Evolutionary conservation across 2,113 vertebrate species (phyloP).

Genomic region (Austrofundulus limnaeus): DNA sequence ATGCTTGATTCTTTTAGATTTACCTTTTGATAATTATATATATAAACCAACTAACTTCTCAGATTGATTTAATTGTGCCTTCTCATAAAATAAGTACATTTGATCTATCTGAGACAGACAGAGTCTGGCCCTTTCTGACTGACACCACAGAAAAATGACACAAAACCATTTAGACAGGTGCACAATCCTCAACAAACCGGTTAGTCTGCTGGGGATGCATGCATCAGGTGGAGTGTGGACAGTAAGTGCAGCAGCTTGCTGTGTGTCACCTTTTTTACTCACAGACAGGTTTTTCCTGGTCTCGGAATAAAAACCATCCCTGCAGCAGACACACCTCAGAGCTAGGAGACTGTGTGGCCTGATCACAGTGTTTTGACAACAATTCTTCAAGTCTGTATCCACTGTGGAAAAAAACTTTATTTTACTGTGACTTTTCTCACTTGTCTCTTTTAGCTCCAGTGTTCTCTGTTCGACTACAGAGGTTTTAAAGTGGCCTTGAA

Average conservation of each 20-base stretch:
- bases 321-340: constrained; percentile 53
- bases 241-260: constrained; percentile 28
- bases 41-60: neutral
- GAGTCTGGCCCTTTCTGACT: neutral
- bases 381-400: constrained; percentile 10
- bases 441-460: neutral
- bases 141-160: constrained; percentile 9
- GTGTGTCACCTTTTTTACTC: constrained; percentile 29
- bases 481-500: neutral
- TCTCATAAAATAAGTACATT: too few species aligned
- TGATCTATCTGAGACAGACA: too few species aligned
- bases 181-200: constrained; percentile 46
- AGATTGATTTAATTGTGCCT: too few species aligned
- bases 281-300: constrained; percentile 74
- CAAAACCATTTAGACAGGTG: constrained; percentile 31
- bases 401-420: constrained; percentile 2
- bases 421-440: neutral
- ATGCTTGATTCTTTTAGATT: neutral
- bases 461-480: neutral
- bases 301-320: constrained; percentile 55
- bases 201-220: constrained; percentile 35
- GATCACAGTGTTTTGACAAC: constrained; percentile 48
- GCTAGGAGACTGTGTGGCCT: constrained; percentile 22
- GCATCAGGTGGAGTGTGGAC: constrained; percentile 45
- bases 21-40: neutral